Percentiles rank a stretch among this genome's conserved stretches.
Evolutionary conservation across 2,888 invertebrate species (phyloP).

Genomic region (Volucella bombylans): DNA sequence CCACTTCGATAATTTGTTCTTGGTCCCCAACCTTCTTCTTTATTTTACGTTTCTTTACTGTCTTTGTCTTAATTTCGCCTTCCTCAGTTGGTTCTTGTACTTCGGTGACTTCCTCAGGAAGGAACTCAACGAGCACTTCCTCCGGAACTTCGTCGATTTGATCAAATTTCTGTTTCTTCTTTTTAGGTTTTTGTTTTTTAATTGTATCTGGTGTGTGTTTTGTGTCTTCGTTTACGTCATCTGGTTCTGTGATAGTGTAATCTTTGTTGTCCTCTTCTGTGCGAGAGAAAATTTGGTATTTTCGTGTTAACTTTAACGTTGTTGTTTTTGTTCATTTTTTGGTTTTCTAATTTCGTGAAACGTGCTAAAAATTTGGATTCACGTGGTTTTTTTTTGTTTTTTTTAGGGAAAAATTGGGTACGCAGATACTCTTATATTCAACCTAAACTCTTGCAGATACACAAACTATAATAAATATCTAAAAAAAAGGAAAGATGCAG

Average conservation of each 20-base stretch:
- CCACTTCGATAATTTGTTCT: slow-evolving; percentile 78
- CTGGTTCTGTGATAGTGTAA: slow-evolving; percentile 82
- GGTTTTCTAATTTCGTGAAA: slow-evolving; percentile 21
- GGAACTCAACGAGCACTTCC: slow-evolving; percentile 77
- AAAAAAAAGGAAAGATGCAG: neutral
- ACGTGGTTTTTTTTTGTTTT: slow-evolving; percentile 11
- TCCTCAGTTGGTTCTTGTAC: slow-evolving; percentile 74
- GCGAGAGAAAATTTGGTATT: slow-evolving; percentile 77
- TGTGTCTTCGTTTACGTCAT: slow-evolving; percentile 81
- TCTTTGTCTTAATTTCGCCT: slow-evolving; percentile 75
- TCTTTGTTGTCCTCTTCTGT: slow-evolving; percentile 81
- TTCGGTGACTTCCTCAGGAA: slow-evolving; percentile 77
- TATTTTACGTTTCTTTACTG: slow-evolving; percentile 78
- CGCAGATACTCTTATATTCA: slow-evolving; percentile 19
- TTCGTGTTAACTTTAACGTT: slow-evolving; percentile 66
- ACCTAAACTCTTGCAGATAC: slow-evolving; percentile 23
- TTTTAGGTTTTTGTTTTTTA: slow-evolving; percentile 77
- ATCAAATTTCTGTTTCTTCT: slow-evolving; percentile 77
- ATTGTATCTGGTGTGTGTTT: slow-evolving; percentile 79
- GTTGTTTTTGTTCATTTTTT: slow-evolving; percentile 28
- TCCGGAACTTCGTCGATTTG: slow-evolving; percentile 79
- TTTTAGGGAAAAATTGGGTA: slow-evolving; percentile 26
- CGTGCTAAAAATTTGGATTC: neutral
- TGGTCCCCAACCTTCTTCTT: slow-evolving; percentile 78
- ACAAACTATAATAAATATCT: neutral